Conservation (phyloP, 2,888 invertebrate genomes). For the Acanthosoma haemorrhoidale region DNA sequence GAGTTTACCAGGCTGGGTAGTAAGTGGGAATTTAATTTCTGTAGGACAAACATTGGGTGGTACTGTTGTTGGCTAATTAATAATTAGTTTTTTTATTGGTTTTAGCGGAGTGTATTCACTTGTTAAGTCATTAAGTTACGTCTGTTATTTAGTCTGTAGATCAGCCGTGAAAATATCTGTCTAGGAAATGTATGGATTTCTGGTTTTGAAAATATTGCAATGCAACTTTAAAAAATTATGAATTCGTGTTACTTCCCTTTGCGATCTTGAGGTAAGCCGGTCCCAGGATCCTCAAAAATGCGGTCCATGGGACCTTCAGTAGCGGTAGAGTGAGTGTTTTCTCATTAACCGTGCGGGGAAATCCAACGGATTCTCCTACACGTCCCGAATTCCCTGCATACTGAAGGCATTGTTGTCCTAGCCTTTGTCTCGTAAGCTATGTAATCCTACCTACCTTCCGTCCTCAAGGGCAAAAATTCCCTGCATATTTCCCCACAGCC, state of each 20-base stretch:
- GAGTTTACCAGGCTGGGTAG: no score
- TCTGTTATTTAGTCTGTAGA: no score
- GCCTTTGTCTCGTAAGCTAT: not conserved
- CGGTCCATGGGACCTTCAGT: not conserved
- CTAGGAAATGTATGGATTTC: no score
- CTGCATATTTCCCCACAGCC: not conserved
- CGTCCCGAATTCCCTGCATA: not conserved
- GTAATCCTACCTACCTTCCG: not conserved
- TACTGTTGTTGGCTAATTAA: no score
- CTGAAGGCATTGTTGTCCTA: slow-evolving; percentile 1
- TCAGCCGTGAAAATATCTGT: no score
- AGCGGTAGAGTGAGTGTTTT: not conserved
- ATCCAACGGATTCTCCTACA: not conserved
- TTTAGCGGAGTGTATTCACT: no score
- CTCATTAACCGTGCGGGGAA: slow-evolving; percentile 1
- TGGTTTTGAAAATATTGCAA: no score
- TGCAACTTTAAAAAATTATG: not conserved
- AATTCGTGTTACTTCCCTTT: not conserved
- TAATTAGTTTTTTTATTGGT: no score
- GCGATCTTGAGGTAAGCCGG: not conserved
- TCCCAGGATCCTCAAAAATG: not conserved
- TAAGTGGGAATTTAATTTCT: no score
- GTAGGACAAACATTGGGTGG: no score
- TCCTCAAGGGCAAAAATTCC: not conserved
- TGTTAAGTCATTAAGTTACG: no score